phyloP scores from a whole-genome alignment of 2,113 vertebrate genomes.

The Setophaga petechia region DNA sequence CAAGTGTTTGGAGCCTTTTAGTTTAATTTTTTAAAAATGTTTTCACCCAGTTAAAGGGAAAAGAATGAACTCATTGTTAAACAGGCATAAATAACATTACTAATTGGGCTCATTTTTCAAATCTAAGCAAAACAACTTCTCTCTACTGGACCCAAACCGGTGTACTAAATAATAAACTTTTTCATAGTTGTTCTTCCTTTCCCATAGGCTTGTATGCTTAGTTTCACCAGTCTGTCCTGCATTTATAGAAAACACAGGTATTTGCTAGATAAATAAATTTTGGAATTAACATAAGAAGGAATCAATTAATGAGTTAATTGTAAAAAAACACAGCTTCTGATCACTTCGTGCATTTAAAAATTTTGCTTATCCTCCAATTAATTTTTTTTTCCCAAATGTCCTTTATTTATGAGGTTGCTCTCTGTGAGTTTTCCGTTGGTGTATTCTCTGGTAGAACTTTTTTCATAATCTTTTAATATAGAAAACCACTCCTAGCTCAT shows the following conservation, averaged over 20 bases:
- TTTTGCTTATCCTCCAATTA: background rate
- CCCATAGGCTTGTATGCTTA: background rate
- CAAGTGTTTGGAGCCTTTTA: background rate
- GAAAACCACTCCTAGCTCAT: background rate
- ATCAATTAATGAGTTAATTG: background rate
- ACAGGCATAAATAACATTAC: background rate
- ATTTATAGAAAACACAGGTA: background rate
- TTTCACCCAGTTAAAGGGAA: slow-evolving; percentile 31
- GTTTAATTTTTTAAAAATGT: background rate
- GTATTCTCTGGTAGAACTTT: background rate
- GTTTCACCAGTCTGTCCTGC: background rate
- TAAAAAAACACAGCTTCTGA: accelerated
- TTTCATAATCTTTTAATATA: background rate
- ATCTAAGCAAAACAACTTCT: background rate
- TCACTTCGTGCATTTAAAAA: accelerated
- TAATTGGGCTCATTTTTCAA: background rate
- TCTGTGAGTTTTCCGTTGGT: background rate
- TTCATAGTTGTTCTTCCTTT: background rate
- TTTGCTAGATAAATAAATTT: background rate
- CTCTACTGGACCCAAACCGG: background rate
- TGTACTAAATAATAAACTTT: background rate
- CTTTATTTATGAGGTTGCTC: accelerated
- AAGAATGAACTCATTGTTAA: background rate
- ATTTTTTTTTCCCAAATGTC: background rate
- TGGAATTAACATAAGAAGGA: background rate